Conservation (phyloP, 2,113 vertebrate species). For the Halichoeres trimaculatus region DNA sequence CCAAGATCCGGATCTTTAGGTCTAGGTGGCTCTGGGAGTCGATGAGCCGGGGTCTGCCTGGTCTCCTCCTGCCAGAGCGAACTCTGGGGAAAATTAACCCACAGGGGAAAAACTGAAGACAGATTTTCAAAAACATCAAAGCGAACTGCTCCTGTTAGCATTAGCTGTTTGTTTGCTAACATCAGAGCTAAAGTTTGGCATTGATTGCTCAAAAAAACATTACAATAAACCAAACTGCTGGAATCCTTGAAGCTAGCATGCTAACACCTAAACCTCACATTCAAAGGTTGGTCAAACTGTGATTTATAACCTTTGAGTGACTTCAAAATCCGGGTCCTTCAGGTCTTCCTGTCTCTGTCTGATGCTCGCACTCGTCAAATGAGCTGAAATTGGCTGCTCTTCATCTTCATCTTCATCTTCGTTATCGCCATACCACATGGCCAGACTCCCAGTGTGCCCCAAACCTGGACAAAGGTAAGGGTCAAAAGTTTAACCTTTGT, state of each 20-base stretch:
- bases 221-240: too few relatives aligned
- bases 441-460: conserved; percentile 6
- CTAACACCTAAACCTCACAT: background rate
- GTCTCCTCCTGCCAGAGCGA: conserved; percentile 6
- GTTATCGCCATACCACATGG: conserved; percentile 15
- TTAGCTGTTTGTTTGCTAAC: too few relatives aligned
- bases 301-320: conserved; percentile 13
- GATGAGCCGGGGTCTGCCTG: conserved; percentile 25
- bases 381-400: background rate
- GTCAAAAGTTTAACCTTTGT: background rate
- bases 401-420: conserved; percentile 5
- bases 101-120: background rate
- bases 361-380: background rate
- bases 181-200: too few relatives aligned
- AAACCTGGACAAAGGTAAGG: conserved; percentile 11
- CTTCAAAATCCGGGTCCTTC: conserved; percentile 43
- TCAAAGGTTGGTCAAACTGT: too few relatives aligned
- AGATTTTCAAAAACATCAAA: background rate
- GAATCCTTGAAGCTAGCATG: background rate
- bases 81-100: background rate
- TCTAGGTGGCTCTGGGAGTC: background rate
- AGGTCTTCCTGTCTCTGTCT: conserved; percentile 11
- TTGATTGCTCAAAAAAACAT: too few relatives aligned
- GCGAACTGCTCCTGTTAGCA: too few relatives aligned
- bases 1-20: conserved; percentile 45